A percentile compares a stretch with the other conserved stretches of the same genome.
Evolutionary conservation across 1,140 invertebrate species (phyloP).

Genomic region (Ridgeia piscesae): DNA sequence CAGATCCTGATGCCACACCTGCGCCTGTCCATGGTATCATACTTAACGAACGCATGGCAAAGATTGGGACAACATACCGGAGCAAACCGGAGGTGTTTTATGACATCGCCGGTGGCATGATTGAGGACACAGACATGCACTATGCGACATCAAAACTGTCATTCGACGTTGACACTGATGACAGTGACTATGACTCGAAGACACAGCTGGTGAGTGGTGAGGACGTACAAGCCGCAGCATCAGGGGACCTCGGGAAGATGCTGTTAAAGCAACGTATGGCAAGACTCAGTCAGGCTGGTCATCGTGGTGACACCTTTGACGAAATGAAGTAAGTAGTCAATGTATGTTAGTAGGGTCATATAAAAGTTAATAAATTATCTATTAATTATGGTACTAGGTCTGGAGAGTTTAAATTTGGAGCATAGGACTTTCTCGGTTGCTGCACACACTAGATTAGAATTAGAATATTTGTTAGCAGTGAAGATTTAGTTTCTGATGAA

Average conservation of each 20-base stretch:
- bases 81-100: background rate
- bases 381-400: too few relatives aligned
- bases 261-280: background rate
- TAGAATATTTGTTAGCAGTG: too few relatives aligned
- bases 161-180: background rate
- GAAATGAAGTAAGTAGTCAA: background rate
- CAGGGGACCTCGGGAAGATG: background rate
- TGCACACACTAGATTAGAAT: too few relatives aligned
- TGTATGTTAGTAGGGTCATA: too few relatives aligned
- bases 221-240: background rate
- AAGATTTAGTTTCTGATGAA: too few relatives aligned
- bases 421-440: too few relatives aligned
- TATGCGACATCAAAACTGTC: background rate
- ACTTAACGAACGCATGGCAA: background rate
- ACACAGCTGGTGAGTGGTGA: background rate
- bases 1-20: background rate
- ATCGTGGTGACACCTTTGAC: background rate
- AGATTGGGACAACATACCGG: background rate
- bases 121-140: background rate
- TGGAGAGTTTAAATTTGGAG: too few relatives aligned
- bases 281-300: background rate
- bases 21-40: background rate
- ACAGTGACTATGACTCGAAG: background rate
- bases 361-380: too few relatives aligned
- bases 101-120: background rate